Conservation (phyloP, 2,797 vertebrate species). For the Sebastes hubbsi region DNA sequence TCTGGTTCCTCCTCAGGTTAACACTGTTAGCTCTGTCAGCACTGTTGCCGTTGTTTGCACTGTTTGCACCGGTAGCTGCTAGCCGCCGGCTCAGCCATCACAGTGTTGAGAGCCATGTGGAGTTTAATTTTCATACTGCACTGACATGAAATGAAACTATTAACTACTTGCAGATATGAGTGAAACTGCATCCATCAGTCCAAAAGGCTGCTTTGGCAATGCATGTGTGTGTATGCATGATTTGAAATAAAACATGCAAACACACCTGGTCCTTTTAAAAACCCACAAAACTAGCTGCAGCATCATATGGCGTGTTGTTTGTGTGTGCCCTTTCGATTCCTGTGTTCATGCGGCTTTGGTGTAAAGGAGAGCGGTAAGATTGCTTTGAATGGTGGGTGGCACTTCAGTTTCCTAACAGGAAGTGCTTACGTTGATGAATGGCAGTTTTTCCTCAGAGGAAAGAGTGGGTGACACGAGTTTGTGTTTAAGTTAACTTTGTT, state of each 20-base stretch:
- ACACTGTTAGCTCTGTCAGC: background rate
- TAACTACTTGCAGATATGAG: background rate
- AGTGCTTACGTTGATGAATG: slow-evolving; percentile 64
- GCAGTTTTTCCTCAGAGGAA: slow-evolving; percentile 73
- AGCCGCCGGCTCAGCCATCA: background rate
- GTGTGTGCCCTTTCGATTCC: slow-evolving; percentile 15
- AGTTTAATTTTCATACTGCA: background rate
- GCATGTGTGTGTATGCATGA: background rate
- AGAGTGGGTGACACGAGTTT: slow-evolving; percentile 66
- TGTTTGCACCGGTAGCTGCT: too few species aligned
- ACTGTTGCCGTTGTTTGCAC: background rate
- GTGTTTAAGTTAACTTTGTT: slow-evolving; percentile 19
- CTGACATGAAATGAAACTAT: background rate
- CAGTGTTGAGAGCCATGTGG: background rate
- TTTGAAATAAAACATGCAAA: background rate
- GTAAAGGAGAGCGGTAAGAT: slow-evolving; percentile 8
- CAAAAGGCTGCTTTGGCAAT: background rate
- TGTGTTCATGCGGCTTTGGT: slow-evolving; percentile 3
- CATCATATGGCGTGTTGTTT: background rate
- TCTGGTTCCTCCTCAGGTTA: too few species aligned
- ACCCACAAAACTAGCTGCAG: background rate
- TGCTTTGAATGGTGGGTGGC: slow-evolving; percentile 66
- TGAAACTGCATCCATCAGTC: background rate
- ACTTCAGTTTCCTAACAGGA: slow-evolving; percentile 72
- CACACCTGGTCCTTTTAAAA: background rate